phyloP scores from a whole-genome alignment of 2,888 invertebrate species.

The Euphydryas editha region DNA sequence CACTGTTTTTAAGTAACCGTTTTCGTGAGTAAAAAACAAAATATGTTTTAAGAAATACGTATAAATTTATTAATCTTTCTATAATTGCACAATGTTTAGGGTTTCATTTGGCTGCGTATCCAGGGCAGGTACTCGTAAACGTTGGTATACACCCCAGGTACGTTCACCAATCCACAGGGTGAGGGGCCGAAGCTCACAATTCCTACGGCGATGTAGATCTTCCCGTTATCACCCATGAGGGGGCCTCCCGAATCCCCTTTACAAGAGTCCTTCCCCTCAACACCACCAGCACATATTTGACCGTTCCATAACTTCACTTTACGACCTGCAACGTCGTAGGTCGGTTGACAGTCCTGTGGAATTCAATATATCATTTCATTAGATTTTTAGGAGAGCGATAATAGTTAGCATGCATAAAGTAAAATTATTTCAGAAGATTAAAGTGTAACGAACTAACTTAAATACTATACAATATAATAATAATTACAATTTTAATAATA shows the following conservation, averaged over 20 bases:
- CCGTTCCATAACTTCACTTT: constrained; percentile 51
- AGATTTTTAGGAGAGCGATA: too few relatives aligned
- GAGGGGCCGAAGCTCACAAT: constrained; percentile 86
- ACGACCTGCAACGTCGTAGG: constrained; percentile 46
- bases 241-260: constrained; percentile 87
- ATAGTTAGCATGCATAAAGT: too few relatives aligned
- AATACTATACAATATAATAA: too few relatives aligned
- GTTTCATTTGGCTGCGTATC: constrained; percentile 74
- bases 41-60: background rate
- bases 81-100: constrained; percentile 42
- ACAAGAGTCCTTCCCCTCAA: constrained; percentile 83
- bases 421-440: too few relatives aligned
- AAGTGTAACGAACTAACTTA: too few relatives aligned
- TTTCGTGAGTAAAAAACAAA: background rate
- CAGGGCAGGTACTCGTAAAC: constrained; percentile 83
- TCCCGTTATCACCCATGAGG: constrained; percentile 72
- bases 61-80: constrained; percentile 18
- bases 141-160: constrained; percentile 86
- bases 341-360: constrained; percentile 52
- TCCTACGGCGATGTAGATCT: constrained; percentile 65
- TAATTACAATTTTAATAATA: too few relatives aligned
- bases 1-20: too few relatives aligned
- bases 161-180: constrained; percentile 82
- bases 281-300: constrained; percentile 85
- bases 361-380: background rate